phyloP scores from a whole-genome alignment of 2,113 vertebrate genomes.

The Nerophis lumbriciformis region DNA sequence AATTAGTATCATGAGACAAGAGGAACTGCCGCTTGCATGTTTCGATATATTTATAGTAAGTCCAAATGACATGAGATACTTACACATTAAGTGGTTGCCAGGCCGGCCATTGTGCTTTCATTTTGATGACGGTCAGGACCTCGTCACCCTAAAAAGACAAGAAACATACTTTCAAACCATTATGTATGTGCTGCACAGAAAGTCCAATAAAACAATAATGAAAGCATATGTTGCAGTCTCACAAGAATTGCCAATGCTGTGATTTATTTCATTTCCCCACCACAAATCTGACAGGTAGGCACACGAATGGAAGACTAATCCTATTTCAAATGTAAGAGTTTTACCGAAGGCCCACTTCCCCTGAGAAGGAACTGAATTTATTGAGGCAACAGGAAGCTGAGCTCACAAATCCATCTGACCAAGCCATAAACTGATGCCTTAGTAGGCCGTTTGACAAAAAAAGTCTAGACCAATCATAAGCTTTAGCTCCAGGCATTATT shows the following conservation, averaged over 20 bases:
- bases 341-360: constrained; percentile 11
- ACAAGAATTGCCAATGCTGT: constrained; percentile 5
- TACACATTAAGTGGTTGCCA: constrained; percentile 98
- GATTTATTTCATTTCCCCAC: constrained; percentile 20
- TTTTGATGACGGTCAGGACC: constrained; percentile 97
- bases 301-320: constrained; percentile 22
- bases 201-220: background rate
- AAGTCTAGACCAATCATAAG: background rate
- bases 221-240: background rate
- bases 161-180: constrained; percentile 8
- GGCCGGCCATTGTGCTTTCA: constrained; percentile 98
- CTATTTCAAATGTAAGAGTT: constrained; percentile 23
- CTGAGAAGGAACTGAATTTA: background rate
- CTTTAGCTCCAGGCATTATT: background rate
- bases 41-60: background rate
- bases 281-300: constrained; percentile 29
- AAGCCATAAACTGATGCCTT: background rate
- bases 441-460: background rate
- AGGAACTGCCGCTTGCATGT: background rate
- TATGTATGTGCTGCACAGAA: background rate
- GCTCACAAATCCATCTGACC: background rate
- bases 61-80: constrained; percentile 62
- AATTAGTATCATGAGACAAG: background rate
- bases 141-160: constrained; percentile 84
- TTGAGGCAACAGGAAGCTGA: background rate